Evolutionary conservation across 2,888 invertebrate genomes (phyloP), one percentile per base, ranked within the genome.

Genomic region (Andricus quercusramuli): DNA sequence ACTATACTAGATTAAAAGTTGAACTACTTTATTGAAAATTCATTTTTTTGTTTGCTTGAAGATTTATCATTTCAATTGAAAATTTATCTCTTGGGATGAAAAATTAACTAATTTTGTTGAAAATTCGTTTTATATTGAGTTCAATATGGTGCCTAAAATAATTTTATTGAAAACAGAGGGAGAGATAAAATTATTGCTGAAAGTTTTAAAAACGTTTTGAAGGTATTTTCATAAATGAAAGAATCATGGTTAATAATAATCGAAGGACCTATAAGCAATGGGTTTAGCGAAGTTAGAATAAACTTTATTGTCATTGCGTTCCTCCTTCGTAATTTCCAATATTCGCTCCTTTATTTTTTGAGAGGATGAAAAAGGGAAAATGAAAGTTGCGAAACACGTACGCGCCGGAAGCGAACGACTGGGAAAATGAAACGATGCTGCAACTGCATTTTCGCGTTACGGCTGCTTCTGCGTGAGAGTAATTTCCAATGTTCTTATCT

Each of bases 291-390:
- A 25, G 70, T 76, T 64, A 79, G 77, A 82, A 78, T 77, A 80
- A 81, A 82, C 70, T 82, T 79, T 83, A 83, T 82, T 81, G 79
- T 78, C 77, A 59, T 66, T 62, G 77, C 62, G 66, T 59, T 41
- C 62, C 78, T 81, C 82, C 83, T 81, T 78, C 67, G 81, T 83
- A 84, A 85, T 85, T 85, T 84, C 83, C 85, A 83, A 87, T 87
- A 86, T 83, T 80, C 67, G 65, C 25, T 37, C 44, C 79, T 83
- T 56, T n/a, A 56, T 20, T 56, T n/a, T 56, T 56, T n/a, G 8
- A n/a, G 20, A 3, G 56, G n/a, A n/a, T 9, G 56, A 81, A 78
- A 80, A 83, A 83, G 81, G 37, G 32, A 62, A 62, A 82, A 64
- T 70, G 79, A 78, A 44, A 59, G 29, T 62, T 59, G n/a, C 77